A percentile compares a stretch with the other conserved stretches of the same genome.
Evolutionary conservation across 1,140 invertebrate genomes (phyloP).

Genomic region (Oppia nitens): DNA sequence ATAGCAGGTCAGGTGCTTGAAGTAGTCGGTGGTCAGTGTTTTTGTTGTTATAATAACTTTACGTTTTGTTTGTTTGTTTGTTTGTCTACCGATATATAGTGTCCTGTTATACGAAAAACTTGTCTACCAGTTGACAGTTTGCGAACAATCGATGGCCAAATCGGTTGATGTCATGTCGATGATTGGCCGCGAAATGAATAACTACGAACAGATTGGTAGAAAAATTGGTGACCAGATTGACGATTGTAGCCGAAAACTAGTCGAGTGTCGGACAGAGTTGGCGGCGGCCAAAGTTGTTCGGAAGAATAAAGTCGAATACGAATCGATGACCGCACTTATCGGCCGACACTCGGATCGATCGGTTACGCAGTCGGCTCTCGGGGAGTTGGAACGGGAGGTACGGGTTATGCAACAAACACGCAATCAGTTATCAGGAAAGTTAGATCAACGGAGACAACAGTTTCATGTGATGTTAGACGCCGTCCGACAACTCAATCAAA

Average conservation of each 20-base stretch:
- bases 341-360: conserved; percentile 70
- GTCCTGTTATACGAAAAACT: conserved; percentile 47
- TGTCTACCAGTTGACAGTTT: conserved; percentile 59
- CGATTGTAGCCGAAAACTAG: conserved; percentile 51
- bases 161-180: conserved; percentile 57
- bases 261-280: conserved; percentile 52
- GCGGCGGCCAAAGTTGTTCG: conserved; percentile 51
- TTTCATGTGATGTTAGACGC: conserved; percentile 59
- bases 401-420: conserved; percentile 34
- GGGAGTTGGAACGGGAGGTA: conserved; percentile 53
- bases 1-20: no score
- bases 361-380: conserved; percentile 54
- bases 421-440: conserved; percentile 49
- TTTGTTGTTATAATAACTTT: no score
- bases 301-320: conserved; percentile 74
- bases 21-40: no score
- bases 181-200: conserved; percentile 61
- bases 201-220: conserved; percentile 57
- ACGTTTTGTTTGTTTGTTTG: no score
- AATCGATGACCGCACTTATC: conserved; percentile 73
- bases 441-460: conserved; percentile 65
- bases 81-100: no score
- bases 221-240: conserved; percentile 51
- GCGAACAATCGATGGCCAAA: conserved; percentile 71
- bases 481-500: no score